Conservation (phyloP, 2,113 vertebrate species). For the Pluvianellus socialis region DNA sequence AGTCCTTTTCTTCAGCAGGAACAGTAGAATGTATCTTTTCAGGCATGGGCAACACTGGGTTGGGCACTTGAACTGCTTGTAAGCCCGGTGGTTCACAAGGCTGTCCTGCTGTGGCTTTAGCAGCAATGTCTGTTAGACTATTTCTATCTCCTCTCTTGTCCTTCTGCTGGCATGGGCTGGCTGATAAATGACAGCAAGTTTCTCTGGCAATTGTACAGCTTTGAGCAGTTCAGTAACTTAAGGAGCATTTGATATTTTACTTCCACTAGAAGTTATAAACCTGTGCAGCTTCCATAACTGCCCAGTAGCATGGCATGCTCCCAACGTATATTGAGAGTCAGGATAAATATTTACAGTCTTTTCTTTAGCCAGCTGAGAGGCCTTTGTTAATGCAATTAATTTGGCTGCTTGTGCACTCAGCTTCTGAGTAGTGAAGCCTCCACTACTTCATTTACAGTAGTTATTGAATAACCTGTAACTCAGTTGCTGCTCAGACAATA, state of each 20-base stretch:
- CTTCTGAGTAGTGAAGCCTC: not conserved
- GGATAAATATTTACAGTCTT: not conserved
- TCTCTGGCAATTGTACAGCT: not conserved
- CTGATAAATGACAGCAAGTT: not conserved
- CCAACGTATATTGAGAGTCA: not conserved
- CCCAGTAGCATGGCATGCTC: not conserved
- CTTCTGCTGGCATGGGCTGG: not conserved
- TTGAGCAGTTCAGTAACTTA: not conserved
- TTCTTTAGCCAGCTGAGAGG: not conserved
- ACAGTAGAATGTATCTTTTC: not conserved
- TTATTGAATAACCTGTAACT: not conserved
- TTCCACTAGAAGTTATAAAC: not conserved
- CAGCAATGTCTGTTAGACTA: not conserved
- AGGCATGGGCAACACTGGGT: not conserved
- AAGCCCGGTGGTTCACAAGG: accelerated
- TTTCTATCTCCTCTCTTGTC: not conserved
- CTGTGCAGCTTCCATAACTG: not conserved
- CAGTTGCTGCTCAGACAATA: not conserved
- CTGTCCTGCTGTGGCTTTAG: not conserved
- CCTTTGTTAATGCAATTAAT: not conserved
- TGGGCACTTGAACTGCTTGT: not conserved
- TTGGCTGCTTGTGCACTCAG: not conserved
- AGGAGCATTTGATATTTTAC: not conserved
- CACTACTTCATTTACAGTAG: not conserved
- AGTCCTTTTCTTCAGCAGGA: not conserved